A percentile compares a stretch with the other conserved stretches of the same genome.
These are phyloP conservation scores for Perdita meconis DNA, from an alignment of 2,888 invertebrate species.

Conservation along the genomic window DNA sequence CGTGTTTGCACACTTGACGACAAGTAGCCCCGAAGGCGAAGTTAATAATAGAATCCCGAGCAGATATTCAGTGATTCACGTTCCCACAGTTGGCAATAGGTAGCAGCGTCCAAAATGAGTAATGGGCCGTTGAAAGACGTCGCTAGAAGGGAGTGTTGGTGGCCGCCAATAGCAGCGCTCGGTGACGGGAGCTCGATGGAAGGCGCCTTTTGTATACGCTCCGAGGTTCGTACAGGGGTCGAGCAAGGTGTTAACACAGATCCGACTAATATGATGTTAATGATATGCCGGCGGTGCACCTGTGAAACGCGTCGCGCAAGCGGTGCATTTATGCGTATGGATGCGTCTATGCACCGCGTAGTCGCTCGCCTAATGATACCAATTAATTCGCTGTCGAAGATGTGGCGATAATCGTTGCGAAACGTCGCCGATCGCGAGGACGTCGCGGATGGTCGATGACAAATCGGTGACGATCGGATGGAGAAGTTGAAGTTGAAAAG, in stretches of 20 bases:
- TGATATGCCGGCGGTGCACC: constrained; percentile 41
- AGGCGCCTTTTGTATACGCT: constrained; percentile 9
- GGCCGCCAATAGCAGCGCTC: constrained; percentile 1
- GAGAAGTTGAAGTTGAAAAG: neutral
- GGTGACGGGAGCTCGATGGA: neutral
- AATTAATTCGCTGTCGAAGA: constrained; percentile 38
- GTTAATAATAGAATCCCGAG: constrained; percentile 12
- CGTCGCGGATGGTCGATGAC: no score
- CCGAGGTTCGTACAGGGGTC: constrained; percentile 14
- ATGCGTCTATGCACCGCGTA: neutral
- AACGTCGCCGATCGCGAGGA: neutral
- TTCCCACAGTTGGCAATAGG: constrained; percentile 26
- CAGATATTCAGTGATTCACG: constrained; percentile 19
- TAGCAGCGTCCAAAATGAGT: constrained; percentile 16
- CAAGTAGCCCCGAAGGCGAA: neutral
- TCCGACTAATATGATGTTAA: constrained; percentile 43
- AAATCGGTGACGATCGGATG: neutral
- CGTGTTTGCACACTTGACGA: neutral
- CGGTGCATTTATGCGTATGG: constrained; percentile 9
- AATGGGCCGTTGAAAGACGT: constrained; percentile 20
- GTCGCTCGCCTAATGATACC: constrained; percentile 36
- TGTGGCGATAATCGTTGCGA: constrained; percentile 28
- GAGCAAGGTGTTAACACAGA: constrained; percentile 40
- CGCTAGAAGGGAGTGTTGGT: constrained; percentile 8
- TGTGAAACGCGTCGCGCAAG: constrained; percentile 34